Base-by-base conservation (phyloP, 2,888 invertebrate genomes). In the Pheosia tremula region DNA sequence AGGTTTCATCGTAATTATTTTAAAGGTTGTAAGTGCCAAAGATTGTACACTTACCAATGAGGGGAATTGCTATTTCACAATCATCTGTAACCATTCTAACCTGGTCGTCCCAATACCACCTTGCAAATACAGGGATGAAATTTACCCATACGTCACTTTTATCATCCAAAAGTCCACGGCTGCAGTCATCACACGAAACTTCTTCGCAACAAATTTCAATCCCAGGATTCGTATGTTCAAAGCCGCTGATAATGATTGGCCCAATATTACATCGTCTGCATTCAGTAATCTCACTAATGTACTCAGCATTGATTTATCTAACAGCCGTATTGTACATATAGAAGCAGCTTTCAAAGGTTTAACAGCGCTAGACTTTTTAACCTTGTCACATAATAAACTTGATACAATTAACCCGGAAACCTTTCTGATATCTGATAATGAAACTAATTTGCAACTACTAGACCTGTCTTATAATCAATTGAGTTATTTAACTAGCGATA, bases 231-330 rank as follows among this genome's bases (percentile, higher is more conserved):
- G 63, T 3, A 59, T 74, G 5, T 5, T 76, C 0, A 58, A 56
- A 56, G 62, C 69, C 1, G 10, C 43, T 39, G 58, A 61, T 10
- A 74, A 71, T 47, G 61, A 4, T 3, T 74, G 74, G 77, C 6
- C 47, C 13, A 13, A 0, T 13, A 11, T 76, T 38, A 41, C 55
- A 41, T 45, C 61, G 11, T 24, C 45, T 11, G 64, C 77, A 0
- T 76, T 74, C 37, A 67, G 62, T 24, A 71, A 64, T 56, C 66
- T 74, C n/a, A 62, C 62, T 24, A 76, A 74, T 4, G 50, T 76
- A 47, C 3, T 61, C 0, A 71, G 62, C 10, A 62, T 74, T 0
- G 74, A 74, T 67, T 43, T 76, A 49, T 74, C 74, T 50, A 38
- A 39, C 11, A 74, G 64, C 47, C 37, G 58, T 36, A 69, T 74